Evolutionary conservation across 2,888 invertebrate genomes (phyloP), one percentile per base, ranked within the genome.

Genomic region (Sinopyrophorus schimmeli): DNA sequence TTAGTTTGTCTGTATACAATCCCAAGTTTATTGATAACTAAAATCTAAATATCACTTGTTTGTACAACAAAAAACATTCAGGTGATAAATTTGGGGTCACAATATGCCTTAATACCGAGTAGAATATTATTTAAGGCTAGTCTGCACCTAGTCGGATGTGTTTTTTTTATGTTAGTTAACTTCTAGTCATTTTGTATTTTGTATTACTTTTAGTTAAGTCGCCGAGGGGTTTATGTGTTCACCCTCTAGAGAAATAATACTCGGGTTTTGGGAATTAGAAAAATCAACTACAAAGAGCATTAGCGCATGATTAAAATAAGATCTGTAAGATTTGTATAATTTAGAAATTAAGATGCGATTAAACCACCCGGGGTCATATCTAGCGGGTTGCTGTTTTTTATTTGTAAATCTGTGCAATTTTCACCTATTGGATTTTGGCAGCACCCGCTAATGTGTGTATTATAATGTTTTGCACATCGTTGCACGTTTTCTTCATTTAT

Each of bases 71-170:
- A 59, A 40, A 55, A 52, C 47, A 61, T 62, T 64, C 65, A 68
- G 66, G 69, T 69, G 69, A 65, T 66, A 58, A 66, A 65, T 64
- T 64, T 56, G 61, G 58, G 60, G 66, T 68, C 70, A 69, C 71
- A 67, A 65, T 68, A 68, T 72, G 71, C 72, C 71, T 72, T 72
- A 64, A 64, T 64, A 64, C 62, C 63, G 60, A 58, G 54, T 63
- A 63, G 61, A 59, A 57, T 51, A 61, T 57, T 61, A 53, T 62
- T 62, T 69, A 67, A 67, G 62, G 69, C 68, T 71, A 71, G 71
- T 70, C 67, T 46, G 69, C 70, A 70, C 68, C 67, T 59, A 65
- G 61, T 63, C 65, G 58, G 49, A 54, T 55, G 57, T 63, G 56
- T 62, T 59, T 55, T 66, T 63, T 65, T 60, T 56, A 58, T 62